Evolutionary conservation across 1,140 invertebrate species (phyloP), one percentile per base, ranked within the genome.

Genomic region (Oryzaephilus surinamensis): DNA sequence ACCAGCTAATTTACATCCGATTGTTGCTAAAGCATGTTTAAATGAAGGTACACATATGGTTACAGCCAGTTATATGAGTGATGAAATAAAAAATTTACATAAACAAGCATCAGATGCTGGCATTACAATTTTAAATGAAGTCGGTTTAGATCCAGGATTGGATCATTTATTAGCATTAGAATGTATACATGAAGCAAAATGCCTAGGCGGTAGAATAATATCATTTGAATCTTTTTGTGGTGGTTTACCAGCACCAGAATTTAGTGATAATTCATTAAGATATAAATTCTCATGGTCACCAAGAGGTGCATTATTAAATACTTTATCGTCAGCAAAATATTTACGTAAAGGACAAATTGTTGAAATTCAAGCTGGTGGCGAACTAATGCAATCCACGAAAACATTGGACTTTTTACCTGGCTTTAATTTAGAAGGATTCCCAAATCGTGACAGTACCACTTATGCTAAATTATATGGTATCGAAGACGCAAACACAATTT

Each of bases 241-340:
- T 38, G 97, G 85, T 19, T 62, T 98, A 17, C 95, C 95, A 1
- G 91, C 94, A 0, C 94, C 95, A 0, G 94, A 98, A 66, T 82
- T 77, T 54, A 96, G 94, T 2, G 81, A 85, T 52, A 97, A 98
- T 65, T 81, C 93, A 3, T 63, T 99, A 7, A 62, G 95, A 10
- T 99, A 99, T 65, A 99, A 98, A 62, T 99, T 99, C 61, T 96
- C 88, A 7, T 98, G 95, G 95, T 94, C 82, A 38, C 94, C 95
- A 6, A 69, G 82, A 21, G 89, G 88, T 5, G 91, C 92, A 1
- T 64, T 99, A 1, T 66, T 93, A 0, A 97, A 96, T 50, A 88
- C 91, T 0, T 64, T 97, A 2, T 79, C 81, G 11, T 77, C 79
- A 2, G 94, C 95, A 2, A 90, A 83, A 29, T 55, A 92, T 61